Base-by-base conservation (phyloP, 1,140 invertebrate species). In the Cherax quadricarinatus region DNA sequence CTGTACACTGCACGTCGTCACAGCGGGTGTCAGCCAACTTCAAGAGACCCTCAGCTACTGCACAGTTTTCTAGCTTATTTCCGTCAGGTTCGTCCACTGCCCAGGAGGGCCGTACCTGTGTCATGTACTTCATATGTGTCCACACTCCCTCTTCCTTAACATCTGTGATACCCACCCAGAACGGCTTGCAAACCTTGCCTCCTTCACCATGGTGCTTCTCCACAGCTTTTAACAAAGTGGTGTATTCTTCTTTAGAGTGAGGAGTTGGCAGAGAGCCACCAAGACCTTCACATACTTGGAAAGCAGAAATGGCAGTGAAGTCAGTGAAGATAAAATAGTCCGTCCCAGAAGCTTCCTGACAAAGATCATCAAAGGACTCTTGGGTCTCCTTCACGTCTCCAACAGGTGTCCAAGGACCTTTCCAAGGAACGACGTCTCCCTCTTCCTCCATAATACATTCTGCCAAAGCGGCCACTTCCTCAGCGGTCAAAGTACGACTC, bases 161-260 rank as follows among this genome's bases (percentile, higher is more conserved):
- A 24, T 93, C 93, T 1, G 93, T 93, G 57, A 90, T 88, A 16
- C 93, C 93, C 14, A 91, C 90, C 93, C 93, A 93, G 60, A 89
- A 93, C 18, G 80, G 86, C 5, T 84, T 86, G 78, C 93, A 93
- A 1, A 18, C 1, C 1, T 49, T 21, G 21, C 73, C 79, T n/a
- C 49, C 62, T 0, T 84, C 73, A 12, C 30, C 66, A 1, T 48
- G 87, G 60, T 85, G 82, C 49, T 48, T 70, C 3, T 91, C 86
- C 18, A 93, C 80, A 0, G 86, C 88, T 41, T 88, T 82, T 78
- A 91, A n/a, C 41, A 91, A 85, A 14, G 81, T 62, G 6, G 79
- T 30, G 30, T 91, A 89, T n/a, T 91, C 87, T 14, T 57, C 79
- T 51, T 78, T 66, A 5, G 86, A 81, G 66, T 91, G 66, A 41